Evolutionary conservation across 2,888 invertebrate genomes (phyloP), one percentile per base, ranked within the genome.

Genomic region (Camponotus fellah): DNA sequence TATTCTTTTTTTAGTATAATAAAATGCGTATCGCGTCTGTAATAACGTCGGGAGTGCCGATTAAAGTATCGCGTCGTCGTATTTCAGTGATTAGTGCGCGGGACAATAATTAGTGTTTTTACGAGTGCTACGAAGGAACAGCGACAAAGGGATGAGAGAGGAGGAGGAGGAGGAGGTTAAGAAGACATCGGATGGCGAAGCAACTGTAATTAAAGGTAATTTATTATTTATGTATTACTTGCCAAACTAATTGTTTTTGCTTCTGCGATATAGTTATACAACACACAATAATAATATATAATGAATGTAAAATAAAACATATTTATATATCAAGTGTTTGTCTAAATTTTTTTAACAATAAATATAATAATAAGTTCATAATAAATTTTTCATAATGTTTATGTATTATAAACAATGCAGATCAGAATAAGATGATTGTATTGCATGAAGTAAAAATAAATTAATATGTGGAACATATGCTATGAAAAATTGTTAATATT

Each of bases 211-310:
- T 46, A 46, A 46, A 4, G 37, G 37, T 37, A 64, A 10, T 37
- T 64, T 37, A 37, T 34, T 37, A n/a, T 64, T 64, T 37, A 65
- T 21, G n/a, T 34, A 65, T 53, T 53, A n/a, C n/a, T 53, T 53
- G 53, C n/a, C 2, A 8, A 53, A 53, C 3, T 53, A 49, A 53
- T 53, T 53, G 53, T 53, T 53, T 53, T 53, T 53, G 53, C 2
- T n/a, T n/a, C 6, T 2, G 8, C 6, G 2, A 49, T 49, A 6
- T 6, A 37, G 5, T 14, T 17, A 17, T 14, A n/a, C 5, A 49
- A 2, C 49, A 2, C 49, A 53, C 0, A 53, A 37, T 0, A 37
- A 37, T 37, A 37, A 4, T 37, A 37, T 37, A 37, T 37, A 26
- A 26, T 26, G 2, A 26, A 2, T 26, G 26, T 26, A 26, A 26